Base-by-base conservation (phyloP, 2,113 vertebrate species). In the Ailuropoda melanoleuca region DNA sequence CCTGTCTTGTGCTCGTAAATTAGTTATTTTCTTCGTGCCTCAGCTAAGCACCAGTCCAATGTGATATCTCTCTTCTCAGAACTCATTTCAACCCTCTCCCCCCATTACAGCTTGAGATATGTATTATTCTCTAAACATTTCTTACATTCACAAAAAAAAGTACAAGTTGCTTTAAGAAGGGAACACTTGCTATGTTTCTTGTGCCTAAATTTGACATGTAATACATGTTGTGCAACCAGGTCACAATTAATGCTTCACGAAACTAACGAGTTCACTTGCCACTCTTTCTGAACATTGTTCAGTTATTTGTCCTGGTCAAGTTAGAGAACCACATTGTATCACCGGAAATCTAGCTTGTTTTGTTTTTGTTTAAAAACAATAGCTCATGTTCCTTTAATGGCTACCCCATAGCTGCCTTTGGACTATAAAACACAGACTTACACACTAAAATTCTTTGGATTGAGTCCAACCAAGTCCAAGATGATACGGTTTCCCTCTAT, bases 351-450 rank as follows among this genome's bases (percentile, higher is more conserved):
- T 75, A 53, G 21, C 29, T 90, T 48, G 29, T 29, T 92, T 72
- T 86, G 31, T 46, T 93, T 84, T 85, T 84, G 19, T 77, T 95
- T 88, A 43, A 91, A 93, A 90, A 82, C 72, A 93, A 19, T 46
- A 56, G 75, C 15, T 62, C 8, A 43, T 56, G 13, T 50, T 68
- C 18, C 50, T 93, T 91, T 75, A 84, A 87, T 19, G 5, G 8
- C 86, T 23, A 60, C 7, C 68, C 7, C 8, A 11, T 60, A 62
- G 53, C 55, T 93, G 39, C 56, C 64, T 81, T 92, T 85, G 68
- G 9, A 48, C 75, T 95, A 43, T 34, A 95, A 82, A 85, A 75
- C 31, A 55, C 10, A 83, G 53, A 82, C 60, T 85, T 72, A 29
- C 5, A 72, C 21, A 77, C 14, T 66, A 82, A 96, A 80, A 89